Evolutionary conservation across 2,888 invertebrate genomes (phyloP).

Genomic region (Luperina nickerlii): DNA sequence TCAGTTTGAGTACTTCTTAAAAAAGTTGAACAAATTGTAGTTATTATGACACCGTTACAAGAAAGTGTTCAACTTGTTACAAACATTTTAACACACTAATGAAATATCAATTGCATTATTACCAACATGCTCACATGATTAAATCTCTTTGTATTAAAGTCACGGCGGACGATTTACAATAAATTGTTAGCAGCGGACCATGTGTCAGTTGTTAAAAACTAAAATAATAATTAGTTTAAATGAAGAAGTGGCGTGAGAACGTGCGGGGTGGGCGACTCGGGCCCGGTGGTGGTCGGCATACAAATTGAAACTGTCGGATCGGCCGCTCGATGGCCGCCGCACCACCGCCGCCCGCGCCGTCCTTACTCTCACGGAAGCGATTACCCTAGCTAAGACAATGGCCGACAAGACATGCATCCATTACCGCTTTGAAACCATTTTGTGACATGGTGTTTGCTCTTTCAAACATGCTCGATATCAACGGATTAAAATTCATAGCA

Average conservation of each 20-base stretch:
- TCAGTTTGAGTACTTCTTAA: slow-evolving; percentile 17
- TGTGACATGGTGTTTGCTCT: slow-evolving; percentile 79
- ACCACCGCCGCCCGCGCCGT: slow-evolving; percentile 64
- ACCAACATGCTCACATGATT: slow-evolving; percentile 52
- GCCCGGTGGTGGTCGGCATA: slow-evolving; percentile 78
- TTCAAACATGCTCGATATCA: slow-evolving; percentile 77
- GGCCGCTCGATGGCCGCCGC: slow-evolving; percentile 74
- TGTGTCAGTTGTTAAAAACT: slow-evolving; percentile 81
- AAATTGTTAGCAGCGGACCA: slow-evolving; percentile 77
- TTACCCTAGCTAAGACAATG: slow-evolving; percentile 87
- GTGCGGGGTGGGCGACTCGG: slow-evolving; percentile 80
- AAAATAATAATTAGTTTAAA: slow-evolving; percentile 87
- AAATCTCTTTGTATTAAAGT: slow-evolving; percentile 75
- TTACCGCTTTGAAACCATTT: slow-evolving; percentile 83
- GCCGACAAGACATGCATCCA: slow-evolving; percentile 88
- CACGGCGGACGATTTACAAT: slow-evolving; percentile 74
- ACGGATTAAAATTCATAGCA: slow-evolving; percentile 60
- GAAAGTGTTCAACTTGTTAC: slow-evolving; percentile 31
- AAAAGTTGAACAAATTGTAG: slow-evolving; percentile 36
- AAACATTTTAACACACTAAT: slow-evolving; percentile 41
- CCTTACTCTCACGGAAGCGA: slow-evolving; percentile 88
- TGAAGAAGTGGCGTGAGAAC: slow-evolving; percentile 86
- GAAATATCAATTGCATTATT: slow-evolving; percentile 54
- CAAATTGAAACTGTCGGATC: slow-evolving; percentile 84
- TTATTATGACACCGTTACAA: slow-evolving; percentile 31